phyloP scores from a whole-genome alignment of 2,888 invertebrate species.

The Homarus gammarus region DNA sequence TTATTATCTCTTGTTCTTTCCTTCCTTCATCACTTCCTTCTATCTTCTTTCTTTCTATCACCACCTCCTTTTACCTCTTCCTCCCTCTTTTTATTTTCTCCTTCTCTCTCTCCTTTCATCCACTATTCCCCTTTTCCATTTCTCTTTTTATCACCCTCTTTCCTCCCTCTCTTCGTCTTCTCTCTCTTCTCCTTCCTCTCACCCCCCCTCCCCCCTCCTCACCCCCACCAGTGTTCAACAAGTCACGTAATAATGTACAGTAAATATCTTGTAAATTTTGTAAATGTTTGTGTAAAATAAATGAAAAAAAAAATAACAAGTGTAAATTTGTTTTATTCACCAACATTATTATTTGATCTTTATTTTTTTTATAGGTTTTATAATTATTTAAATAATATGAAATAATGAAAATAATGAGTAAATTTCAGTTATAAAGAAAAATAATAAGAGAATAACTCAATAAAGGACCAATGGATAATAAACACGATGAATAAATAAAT shows the following conservation, averaged over 20 bases:
- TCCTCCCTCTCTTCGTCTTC: too few species aligned
- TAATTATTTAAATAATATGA: not conserved
- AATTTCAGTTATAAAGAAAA: too few species aligned
- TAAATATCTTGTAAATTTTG: conserved; percentile 10
- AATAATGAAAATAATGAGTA: too few species aligned
- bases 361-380: not conserved
- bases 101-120: too few species aligned
- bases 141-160: too few species aligned
- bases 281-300: conserved; percentile 17
- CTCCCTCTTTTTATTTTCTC: too few species aligned
- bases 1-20: too few species aligned
- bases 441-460: too few species aligned
- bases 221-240: not conserved
- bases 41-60: too few species aligned
- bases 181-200: not conserved
- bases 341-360: not conserved
- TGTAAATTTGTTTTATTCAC: not conserved
- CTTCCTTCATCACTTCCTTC: too few species aligned
- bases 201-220: not conserved
- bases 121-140: too few species aligned
- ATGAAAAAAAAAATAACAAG: not conserved
- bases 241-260: not conserved
- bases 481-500: not conserved
- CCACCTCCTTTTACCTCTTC: too few species aligned
- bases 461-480: not conserved